Evolutionary conservation across 1,140 invertebrate genomes (phyloP), one percentile per base, ranked within the genome.

Genomic region (Campoletis sonorensis): DNA sequence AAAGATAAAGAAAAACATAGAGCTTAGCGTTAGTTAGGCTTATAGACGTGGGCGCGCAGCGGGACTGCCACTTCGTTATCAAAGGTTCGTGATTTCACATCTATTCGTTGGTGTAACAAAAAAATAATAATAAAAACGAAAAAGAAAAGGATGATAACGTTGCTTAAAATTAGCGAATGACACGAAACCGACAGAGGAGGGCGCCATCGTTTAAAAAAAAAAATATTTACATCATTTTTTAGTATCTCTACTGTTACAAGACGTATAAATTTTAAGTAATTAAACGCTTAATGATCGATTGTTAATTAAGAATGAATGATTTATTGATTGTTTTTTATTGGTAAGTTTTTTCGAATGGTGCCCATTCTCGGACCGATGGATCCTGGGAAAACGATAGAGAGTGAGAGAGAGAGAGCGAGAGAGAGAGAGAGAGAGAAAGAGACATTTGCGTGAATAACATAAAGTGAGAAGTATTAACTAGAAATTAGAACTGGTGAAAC

Each of bases 31-130:
- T 64, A 81, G 70, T 77, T 76, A 81, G 72, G 40, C 54, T 81
- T 76, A 27, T 27, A 81, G 67, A 77, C 75, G 54, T 81, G 26
- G 75, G 54, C 51, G 82, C 67, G 82, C 79, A 83, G 82, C 82
- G 71, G 81, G 82, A 83, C 82, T 83, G 79, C 82, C 82, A 83
- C 73, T 49, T 82, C 77, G 70, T 79, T 54, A 78, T 82, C 81
- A 82, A 75, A 82, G 78, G 72, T 82, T 82, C 67, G 81, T 82
- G 81, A 82, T 77, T 77, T 49, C 72, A 13, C 54, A 54, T 26
- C 40, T 26, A 23, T 71, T 68, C 61, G 54, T 23, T 33, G 30
- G 72, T n/a, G 49, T 8, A 4, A 54, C 45, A 23, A 23, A 68
- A n/a, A 67, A 78, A 45, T 45, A 78, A 51, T 27, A 54, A 75